Evolutionary conservation across 2,797 vertebrate genomes (phyloP).

Genomic region (Hafferia zeledoni): DNA sequence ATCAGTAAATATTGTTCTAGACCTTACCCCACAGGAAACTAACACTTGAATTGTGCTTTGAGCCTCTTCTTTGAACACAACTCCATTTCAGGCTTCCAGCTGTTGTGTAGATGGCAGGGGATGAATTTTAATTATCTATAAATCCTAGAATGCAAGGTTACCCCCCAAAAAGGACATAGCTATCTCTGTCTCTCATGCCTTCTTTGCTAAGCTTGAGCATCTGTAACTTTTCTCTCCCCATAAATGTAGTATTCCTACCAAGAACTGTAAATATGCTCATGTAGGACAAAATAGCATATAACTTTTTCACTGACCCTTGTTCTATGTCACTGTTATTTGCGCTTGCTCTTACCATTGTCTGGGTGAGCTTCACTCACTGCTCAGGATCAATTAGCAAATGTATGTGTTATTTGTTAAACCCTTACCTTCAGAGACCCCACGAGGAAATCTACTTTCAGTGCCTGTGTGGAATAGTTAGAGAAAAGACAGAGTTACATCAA

Average conservation of each 20-base stretch:
- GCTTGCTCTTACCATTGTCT: neutral
- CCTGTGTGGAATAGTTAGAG: conserved; percentile 10
- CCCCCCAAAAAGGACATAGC: neutral
- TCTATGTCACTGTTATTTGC: neutral
- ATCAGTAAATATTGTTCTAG: neutral
- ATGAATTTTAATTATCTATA: neutral
- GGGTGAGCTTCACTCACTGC: neutral
- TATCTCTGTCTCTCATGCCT: neutral
- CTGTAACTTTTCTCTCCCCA: neutral
- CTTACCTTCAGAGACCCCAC: conserved; percentile 51
- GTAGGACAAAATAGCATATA: neutral
- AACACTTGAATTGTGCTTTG: neutral
- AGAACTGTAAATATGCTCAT: neutral
- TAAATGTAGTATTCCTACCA: neutral
- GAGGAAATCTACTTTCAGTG: conserved; percentile 6
- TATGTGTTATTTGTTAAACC: neutral
- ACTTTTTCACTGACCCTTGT: neutral
- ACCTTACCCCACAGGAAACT: neutral
- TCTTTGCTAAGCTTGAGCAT: neutral
- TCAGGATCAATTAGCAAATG: neutral
- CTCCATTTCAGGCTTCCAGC: neutral
- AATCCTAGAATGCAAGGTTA: neutral
- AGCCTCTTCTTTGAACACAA: neutral
- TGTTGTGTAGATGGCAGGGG: neutral
- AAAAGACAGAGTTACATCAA: conserved; percentile 10